phyloP scores from a whole-genome alignment of 2,797 vertebrate species.

The Phoeniculus purpureus region DNA sequence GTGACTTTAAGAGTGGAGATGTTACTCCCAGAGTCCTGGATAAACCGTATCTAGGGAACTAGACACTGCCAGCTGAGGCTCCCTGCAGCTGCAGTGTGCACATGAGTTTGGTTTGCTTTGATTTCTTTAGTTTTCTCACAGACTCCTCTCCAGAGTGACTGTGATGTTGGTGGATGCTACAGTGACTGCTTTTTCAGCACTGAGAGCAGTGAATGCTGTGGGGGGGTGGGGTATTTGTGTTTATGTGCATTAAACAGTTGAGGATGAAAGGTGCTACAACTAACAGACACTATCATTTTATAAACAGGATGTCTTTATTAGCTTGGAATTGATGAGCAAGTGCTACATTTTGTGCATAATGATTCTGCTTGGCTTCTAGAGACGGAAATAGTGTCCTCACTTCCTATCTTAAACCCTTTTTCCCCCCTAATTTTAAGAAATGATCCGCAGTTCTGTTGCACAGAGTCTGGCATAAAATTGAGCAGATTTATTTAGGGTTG shows the following conservation, averaged over 20 bases:
- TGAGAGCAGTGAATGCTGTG: neutral
- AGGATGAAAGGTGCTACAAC: neutral
- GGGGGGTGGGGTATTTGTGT: neutral
- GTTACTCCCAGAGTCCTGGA: neutral
- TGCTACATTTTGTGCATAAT: neutral
- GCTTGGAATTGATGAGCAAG: neutral
- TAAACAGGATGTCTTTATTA: slow-evolving; percentile 11
- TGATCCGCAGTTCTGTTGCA: neutral
- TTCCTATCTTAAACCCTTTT: neutral
- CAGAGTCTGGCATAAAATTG: slow-evolving; percentile 21
- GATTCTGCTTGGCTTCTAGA: neutral
- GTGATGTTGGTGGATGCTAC: neutral
- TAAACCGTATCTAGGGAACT: neutral
- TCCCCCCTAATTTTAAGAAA: neutral
- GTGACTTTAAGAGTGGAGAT: neutral
- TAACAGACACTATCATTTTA: neutral
- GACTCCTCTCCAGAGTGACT: neutral
- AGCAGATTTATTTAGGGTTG: slow-evolving; percentile 55
- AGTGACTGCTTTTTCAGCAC: neutral
- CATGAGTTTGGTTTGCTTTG: neutral
- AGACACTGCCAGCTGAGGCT: neutral
- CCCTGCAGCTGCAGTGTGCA: neutral
- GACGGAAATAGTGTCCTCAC: neutral
- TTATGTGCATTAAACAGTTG: neutral
- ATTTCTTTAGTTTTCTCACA: neutral